Base-by-base conservation (phyloP, 2,113 vertebrate genomes). In the Orthonyx spaldingii region DNA sequence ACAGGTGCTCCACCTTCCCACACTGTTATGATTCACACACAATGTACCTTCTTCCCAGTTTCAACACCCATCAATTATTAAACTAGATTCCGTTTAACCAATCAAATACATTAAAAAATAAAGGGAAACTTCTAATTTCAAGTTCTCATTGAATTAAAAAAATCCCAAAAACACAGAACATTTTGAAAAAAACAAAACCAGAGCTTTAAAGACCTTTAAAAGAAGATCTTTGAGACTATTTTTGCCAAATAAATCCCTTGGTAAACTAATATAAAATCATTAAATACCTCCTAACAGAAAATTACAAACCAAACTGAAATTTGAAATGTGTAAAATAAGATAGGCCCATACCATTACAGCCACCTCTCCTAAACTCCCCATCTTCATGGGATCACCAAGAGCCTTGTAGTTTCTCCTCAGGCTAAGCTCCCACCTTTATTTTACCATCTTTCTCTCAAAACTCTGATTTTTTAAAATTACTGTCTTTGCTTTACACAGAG, bases 81-180 rank as follows among this genome's bases (percentile, higher is more conserved):
- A 75, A 46, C 17, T 49, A 57, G 13, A 52, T 53, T 68, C 17
- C 32, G 60, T 69, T 90, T 72, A 61, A 52, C 16, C 61, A 52
- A 63, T 28, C 22, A 75, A 84, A 84, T 42, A 49, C 26, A 33
- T 60, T 53, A 30, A 78, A 81, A 33, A 82, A 76, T 52, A 68
- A 76, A 85, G 52, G 13, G 5, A 79, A 83, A 71, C 16, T 9
- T 75, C 33, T 64, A 6, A 60, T 76, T 85, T 76, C 57, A 79
- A 71, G 47, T 9, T 63, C 44, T 47, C 12, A 37, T 22, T 47
- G 49, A 75, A 64, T 20, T 19, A 10, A 46, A 41, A 52, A 46
- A 65, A 13, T 1, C 0, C 7, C 4, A 33, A 60, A 77, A 11
- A 0, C 6, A 20, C 26, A 26, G 24, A 75, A 35, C 30, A 74